Evolutionary conservation across 2,888 invertebrate genomes (phyloP).

Genomic region (Marronus borbonicus): DNA sequence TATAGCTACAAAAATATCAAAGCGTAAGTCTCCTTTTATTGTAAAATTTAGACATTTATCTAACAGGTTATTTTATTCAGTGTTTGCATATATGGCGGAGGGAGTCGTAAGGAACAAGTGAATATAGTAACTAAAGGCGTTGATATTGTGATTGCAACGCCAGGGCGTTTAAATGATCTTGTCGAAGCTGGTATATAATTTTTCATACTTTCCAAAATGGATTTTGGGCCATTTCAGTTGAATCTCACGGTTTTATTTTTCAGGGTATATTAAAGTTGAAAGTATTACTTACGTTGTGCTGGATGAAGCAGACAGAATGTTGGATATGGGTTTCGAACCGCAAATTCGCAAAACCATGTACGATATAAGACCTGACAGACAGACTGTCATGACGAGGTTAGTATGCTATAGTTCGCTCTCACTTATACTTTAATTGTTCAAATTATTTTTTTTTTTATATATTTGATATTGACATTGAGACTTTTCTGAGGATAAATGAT

Average conservation of each 20-base stretch:
- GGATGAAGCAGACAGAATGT: constrained; percentile 94
- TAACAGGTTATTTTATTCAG: constrained; percentile 65
- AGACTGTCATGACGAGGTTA: constrained; percentile 95
- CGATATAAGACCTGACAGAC: constrained; percentile 88
- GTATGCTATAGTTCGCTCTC: constrained; percentile 4
- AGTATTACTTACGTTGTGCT: constrained; percentile 90
- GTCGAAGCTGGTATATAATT: constrained; percentile 73
- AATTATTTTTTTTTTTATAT: no score
- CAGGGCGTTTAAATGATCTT: constrained; percentile 94
- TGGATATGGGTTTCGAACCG: constrained; percentile 91
- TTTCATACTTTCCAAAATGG: background rate
- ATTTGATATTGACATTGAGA: no score
- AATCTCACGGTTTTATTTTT: constrained; percentile 46
- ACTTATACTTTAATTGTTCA: background rate
- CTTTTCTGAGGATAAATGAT: no score
- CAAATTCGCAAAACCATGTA: constrained; percentile 88
- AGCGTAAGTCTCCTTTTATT: constrained; percentile 73
- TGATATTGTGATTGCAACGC: constrained; percentile 96
- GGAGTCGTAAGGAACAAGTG: constrained; percentile 85
- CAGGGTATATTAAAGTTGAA: constrained; percentile 79
- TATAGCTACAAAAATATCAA: constrained; percentile 91
- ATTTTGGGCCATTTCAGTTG: no score
- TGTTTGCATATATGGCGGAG: constrained; percentile 95
- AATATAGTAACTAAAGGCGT: constrained; percentile 83
- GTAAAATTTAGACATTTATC: no score